Evolutionary conservation across 2,888 invertebrate species (phyloP).

Genomic region (Acanthacorydalis orientalis): DNA sequence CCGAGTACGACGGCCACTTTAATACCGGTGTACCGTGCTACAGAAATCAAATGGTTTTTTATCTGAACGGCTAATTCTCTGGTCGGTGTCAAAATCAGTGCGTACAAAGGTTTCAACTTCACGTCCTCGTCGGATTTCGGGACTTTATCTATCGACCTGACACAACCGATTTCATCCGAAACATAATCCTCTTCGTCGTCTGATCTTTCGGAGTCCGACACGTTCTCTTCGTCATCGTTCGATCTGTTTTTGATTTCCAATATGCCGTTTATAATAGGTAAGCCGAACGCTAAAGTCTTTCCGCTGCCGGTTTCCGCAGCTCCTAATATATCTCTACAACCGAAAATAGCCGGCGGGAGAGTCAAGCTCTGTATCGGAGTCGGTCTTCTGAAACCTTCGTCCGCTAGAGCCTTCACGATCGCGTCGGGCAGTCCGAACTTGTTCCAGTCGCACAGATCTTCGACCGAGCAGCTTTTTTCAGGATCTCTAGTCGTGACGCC

Average conservation of each 20-base stretch:
- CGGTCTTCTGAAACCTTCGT: slow-evolving; percentile 62
- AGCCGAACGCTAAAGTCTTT: slow-evolving; percentile 93
- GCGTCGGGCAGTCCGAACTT: slow-evolving; percentile 48
- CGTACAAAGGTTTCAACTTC: slow-evolving; percentile 44
- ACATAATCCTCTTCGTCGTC: slow-evolving; percentile 7
- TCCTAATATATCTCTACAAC: slow-evolving; percentile 81
- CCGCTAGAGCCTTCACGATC: slow-evolving; percentile 56
- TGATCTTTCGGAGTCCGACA: slow-evolving; percentile 8
- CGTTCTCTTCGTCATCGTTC: slow-evolving; percentile 20
- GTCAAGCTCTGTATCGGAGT: slow-evolving; percentile 76
- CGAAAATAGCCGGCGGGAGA: slow-evolving; percentile 71
- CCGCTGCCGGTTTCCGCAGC: slow-evolving; percentile 99
- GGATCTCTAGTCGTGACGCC: slow-evolving; percentile 7
- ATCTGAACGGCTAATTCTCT: slow-evolving; percentile 93
- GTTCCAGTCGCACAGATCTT: slow-evolving; percentile 44
- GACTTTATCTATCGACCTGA: neutral
- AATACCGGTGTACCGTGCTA: slow-evolving; percentile 63
- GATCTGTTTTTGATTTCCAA: slow-evolving; percentile 48
- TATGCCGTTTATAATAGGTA: slow-evolving; percentile 81
- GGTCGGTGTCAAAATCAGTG: slow-evolving; percentile 86
- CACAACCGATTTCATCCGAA: slow-evolving; percentile 20
- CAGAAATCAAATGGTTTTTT: slow-evolving; percentile 62
- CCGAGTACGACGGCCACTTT: slow-evolving; percentile 77
- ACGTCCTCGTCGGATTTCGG: neutral
- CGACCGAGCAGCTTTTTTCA: slow-evolving; percentile 19